Base-by-base conservation (phyloP, 1,140 invertebrate genomes). In the Halesus radiatus region DNA sequence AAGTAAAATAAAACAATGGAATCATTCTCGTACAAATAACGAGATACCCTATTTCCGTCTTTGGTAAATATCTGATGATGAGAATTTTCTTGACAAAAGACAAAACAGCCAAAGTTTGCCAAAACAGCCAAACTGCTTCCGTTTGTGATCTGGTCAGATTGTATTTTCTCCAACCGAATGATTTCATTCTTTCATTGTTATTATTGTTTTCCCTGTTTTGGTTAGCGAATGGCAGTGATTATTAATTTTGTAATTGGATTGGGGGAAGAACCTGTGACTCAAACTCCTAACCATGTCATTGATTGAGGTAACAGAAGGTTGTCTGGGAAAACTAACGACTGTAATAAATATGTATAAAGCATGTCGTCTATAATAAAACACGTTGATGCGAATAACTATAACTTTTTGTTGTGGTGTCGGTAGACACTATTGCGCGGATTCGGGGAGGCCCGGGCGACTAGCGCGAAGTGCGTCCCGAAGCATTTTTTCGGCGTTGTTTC, bases 211-310 rank as follows among this genome's bases (percentile, higher is more conserved):
- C 2, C 13, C 10, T 10, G 37, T 10, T 0, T 45, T 45, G 37
- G 8, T 45, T 45, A 45, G 8, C 10, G 10, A 45, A 45, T 45
- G 37, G 37, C 37, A 45, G 37, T 45, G 37, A 45, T 45, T 32
- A 32, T 32, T 45, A 45, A 45, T 4, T 45, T 45, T 45, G 13
- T 45, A 45, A 45, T 13, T 32, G 54, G n/a, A n/a, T 23, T 60
- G 56, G 56, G 56, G 56, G 56, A 60, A 60, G 56, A 60, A 60
- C 56, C 56, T 60, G 15, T 60, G 56, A 60, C 56, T 60, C 56
- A 60, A 18, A 8, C 1, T 23, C 18, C 23, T 22, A 60, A 15
- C 16, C 8, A 23, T n/a, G 18, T 60, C 18, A 22, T 22, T 60
- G 8, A 5, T 22, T 7, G 8, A 60, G 15, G 56, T 6, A 60